Base-by-base conservation (phyloP, 2,797 vertebrate species). In the Dryobates pubescens region DNA sequence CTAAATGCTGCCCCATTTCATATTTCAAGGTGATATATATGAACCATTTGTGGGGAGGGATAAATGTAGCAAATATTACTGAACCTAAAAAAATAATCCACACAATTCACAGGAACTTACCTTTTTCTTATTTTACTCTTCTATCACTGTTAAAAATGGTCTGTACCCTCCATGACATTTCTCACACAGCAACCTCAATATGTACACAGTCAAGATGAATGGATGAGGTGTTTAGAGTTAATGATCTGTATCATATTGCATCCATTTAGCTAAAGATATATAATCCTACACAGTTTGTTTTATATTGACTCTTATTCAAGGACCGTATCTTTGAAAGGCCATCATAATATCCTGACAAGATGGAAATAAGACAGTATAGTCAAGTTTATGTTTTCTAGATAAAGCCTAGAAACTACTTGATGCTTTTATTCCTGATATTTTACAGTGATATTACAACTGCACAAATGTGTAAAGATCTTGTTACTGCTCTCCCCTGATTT, bases 241-340 rank as follows among this genome's bases (percentile, higher is more conserved):
- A 97, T 94, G 90, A 91, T 91, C 92, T 91, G 95, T 95, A 92
- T 93, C 85, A 91, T 93, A 95, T 74, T 96, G 82, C 74, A 87
- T 90, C 90, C 82, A 86, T 95, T 97, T 96, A 96, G 83, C 83
- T 90, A 81, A 96, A 95, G 90, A 97, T 95, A 94, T 90, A 97
- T 96, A 95, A 96, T 95, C 91, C 88, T 71, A 93, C 51, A 79
- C 38, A 77, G 53, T 84, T 86, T 85, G 45, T 30, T 95, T 95
- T 95, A 95, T 96, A 96, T 89, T 93, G 88, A 94, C 94, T 92
- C 82, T 91, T 95, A 95, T 65, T 95, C 68, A 92, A 92, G 71
- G 95, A 82, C 74, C 82, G 72, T 45, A 54, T 93, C 72, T 95
- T 94, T 8, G 6, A 96, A 95, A 95, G 83, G 61, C 90, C 82